A percentile compares a stretch with the other conserved stretches of the same genome.
Conservation (phyloP, 2,888 invertebrate species). For the Phoenoteleia sp. region DNA sequence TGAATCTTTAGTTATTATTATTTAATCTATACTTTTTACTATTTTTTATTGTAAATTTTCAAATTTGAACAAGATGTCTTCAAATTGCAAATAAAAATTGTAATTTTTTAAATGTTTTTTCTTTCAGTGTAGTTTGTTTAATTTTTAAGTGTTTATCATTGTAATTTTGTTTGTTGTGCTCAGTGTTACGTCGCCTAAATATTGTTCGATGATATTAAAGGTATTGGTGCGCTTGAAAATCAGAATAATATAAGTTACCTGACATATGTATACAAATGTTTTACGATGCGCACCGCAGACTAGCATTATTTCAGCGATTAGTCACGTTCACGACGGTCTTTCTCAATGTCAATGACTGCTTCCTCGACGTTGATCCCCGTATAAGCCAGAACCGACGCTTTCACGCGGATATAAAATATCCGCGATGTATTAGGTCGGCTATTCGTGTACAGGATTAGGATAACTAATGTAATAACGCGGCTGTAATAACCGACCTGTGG, state of each 20-base stretch:
- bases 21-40: too few species aligned
- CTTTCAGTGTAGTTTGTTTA: too few species aligned
- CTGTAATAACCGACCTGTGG: background rate
- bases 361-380: slow-evolving; percentile 80
- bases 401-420: slow-evolving; percentile 77
- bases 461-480: slow-evolving; percentile 30
- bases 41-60: too few species aligned
- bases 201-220: background rate
- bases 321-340: slow-evolving; percentile 76
- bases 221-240: background rate
- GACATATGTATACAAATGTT: slow-evolving; percentile 46
- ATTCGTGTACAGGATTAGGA: slow-evolving; percentile 18
- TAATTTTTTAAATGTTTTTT: too few species aligned
- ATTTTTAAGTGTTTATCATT: too few species aligned
- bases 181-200: background rate
- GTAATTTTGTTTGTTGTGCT: too few species aligned
- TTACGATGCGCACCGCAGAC: slow-evolving; percentile 69
- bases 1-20: too few species aligned
- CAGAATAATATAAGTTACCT: background rate
- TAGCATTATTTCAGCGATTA: slow-evolving; percentile 75
- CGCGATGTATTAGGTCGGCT: slow-evolving; percentile 32
- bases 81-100: too few species aligned
- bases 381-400: slow-evolving; percentile 79
- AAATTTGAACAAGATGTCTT: too few species aligned
- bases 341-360: slow-evolving; percentile 83